Evolutionary conservation across 2,888 invertebrate species (phyloP), one percentile per base, ranked within the genome.

Genomic region (Epiblema foenella): DNA sequence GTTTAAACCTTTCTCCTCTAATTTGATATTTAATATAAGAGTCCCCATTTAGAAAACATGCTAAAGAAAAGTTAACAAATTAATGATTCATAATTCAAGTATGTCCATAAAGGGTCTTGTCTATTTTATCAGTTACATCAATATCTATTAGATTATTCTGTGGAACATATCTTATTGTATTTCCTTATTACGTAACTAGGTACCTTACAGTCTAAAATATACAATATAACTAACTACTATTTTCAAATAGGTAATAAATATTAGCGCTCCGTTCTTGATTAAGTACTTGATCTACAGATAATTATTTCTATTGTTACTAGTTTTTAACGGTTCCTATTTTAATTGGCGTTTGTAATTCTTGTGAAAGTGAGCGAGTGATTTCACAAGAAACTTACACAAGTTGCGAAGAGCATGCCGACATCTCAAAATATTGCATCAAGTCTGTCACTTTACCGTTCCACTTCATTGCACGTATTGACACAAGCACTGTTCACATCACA

Each of bases 191-290:
- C 18, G 15, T 62, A 58, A 3, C 33, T 63, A 56, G 17, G 33
- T 63, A 62, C 24, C 59, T 56, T 54, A 54, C 42, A 60, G 15
- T 60, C 46, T 70, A 70, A 37, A 70, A 70, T 66, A 70, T 70
- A 70, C 70, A 70, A 59, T 54, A 59, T 52, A 39, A 33, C 33
- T 70, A 69, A 20, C 64, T 64, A 64, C 18, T 39, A 24, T 59
- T 46, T 42, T 51, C 52, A 69, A 54, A 66, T 69, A n/a, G n/a
- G n/a, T n/a, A 69, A 69, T 69, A 70, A 70, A 70, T 70, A 70
- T 46, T 59, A 59, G 54, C 29, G 52, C 69, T 59, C 46, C 20
- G 39, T 57, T 56, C 33, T 46, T 17, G 42, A 58, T 42, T 64
- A 24, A 24, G 24, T 24, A 18, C 52, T n/a, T n/a, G 29, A 59